Conservation (phyloP, 2,888 invertebrate species). For the Syrphus vitripennis region DNA sequence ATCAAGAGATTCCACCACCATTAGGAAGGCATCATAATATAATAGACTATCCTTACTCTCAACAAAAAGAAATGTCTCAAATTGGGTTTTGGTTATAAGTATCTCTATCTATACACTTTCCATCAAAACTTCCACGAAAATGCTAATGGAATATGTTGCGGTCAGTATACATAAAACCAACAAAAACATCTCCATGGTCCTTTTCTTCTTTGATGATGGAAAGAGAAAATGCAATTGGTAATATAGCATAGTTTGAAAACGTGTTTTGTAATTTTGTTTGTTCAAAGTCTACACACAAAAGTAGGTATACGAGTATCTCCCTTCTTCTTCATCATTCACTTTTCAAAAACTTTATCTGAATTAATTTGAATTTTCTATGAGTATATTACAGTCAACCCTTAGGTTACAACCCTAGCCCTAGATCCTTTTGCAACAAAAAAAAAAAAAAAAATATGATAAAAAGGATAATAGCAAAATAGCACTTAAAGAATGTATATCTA, state of each 20-base stretch:
- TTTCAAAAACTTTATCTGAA: neutral
- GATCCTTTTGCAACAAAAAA: neutral
- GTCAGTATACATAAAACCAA: conserved; percentile 27
- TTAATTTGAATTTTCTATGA: conserved; percentile 18
- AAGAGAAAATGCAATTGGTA: neutral
- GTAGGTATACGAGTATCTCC: neutral
- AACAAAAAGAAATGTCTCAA: neutral
- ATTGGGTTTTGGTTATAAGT: neutral
- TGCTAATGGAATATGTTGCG: conserved; percentile 55
- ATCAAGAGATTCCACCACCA: neutral
- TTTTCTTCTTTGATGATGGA: neutral
- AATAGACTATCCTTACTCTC: neutral
- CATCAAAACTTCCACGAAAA: conserved; percentile 12
- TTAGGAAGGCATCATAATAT: neutral
- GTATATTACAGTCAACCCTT: neutral
- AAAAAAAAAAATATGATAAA: neutral
- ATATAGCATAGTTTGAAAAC: neutral
- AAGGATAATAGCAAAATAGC: neutral
- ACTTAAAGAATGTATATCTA: neutral
- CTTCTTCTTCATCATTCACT: neutral
- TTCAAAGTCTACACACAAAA: neutral
- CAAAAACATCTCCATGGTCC: neutral
- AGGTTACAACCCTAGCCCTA: neutral
- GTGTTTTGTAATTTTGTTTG: neutral
- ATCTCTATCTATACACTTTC: neutral